Evolutionary conservation across 2,888 invertebrate genomes (phyloP).

Genomic region (Hipparchia sbordonii): DNA sequence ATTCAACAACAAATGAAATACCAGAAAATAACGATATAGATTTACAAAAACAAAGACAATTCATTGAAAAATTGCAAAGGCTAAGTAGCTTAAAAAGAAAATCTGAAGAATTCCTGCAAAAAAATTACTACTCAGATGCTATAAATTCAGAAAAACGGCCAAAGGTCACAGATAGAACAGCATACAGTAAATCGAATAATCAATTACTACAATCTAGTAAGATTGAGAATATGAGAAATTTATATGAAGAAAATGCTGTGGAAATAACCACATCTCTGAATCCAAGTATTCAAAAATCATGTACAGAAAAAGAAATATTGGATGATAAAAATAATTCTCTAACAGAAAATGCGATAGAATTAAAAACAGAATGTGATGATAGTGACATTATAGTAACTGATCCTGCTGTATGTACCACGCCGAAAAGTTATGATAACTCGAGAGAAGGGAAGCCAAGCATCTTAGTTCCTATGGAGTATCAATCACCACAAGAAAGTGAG

Average conservation of each 20-base stretch:
- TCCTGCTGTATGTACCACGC: conserved; percentile 69
- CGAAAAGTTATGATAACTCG: conserved; percentile 63
- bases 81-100: conserved; percentile 74
- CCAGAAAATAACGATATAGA: conserved; percentile 62
- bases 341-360: conserved; percentile 57
- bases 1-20: conserved; percentile 55
- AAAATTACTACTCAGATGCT: conserved; percentile 69
- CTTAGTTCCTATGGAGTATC: conserved; percentile 64
- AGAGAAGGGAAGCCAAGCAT: conserved; percentile 66
- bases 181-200: conserved; percentile 58
- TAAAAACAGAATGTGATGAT: conserved; percentile 78
- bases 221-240: conserved; percentile 64
- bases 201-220: conserved; percentile 55
- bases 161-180: conserved; percentile 68
- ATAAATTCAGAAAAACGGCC: conserved; percentile 68
- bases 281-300: conserved; percentile 54
- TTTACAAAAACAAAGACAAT: conserved; percentile 68
- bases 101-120: conserved; percentile 75
- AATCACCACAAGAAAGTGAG: conserved; percentile 78
- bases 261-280: conserved; percentile 64
- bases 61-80: conserved; percentile 74
- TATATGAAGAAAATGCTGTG: conserved; percentile 68
- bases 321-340: conserved; percentile 58
- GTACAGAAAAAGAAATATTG: conserved; percentile 53
- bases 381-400: conserved; percentile 75